These are phyloP conservation scores for Tortricodes alternella DNA, from an alignment of 2,888 invertebrate species.

Conservation along the genomic window DNA sequence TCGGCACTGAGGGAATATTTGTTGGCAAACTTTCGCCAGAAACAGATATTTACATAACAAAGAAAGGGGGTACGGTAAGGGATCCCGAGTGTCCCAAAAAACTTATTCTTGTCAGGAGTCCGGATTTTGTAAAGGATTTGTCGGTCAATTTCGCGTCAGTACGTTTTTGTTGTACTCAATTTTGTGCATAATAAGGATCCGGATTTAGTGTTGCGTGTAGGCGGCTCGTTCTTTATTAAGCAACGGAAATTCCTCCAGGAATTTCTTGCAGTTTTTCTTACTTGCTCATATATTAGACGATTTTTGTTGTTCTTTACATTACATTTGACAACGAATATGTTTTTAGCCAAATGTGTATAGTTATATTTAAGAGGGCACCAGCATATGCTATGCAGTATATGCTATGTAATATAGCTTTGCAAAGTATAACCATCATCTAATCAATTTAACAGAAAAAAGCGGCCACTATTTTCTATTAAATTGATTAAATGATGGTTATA, in stretches of 20 bases:
- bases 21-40: slow-evolving; percentile 68
- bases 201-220: slow-evolving; percentile 43
- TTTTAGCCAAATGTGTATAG: no score
- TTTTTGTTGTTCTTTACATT: no score
- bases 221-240: slow-evolving; percentile 51
- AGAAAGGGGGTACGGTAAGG: slow-evolving; percentile 68
- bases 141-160: slow-evolving; percentile 65
- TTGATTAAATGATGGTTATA: no score
- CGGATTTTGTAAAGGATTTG: slow-evolving; percentile 67
- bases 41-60: slow-evolving; percentile 75
- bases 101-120: slow-evolving; percentile 69
- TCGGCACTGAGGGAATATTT: slow-evolving; percentile 65
- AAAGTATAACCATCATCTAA: no score
- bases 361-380: neutral
- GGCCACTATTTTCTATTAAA: no score
- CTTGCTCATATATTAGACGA: neutral
- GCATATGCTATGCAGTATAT: neutral
- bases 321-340: no score
- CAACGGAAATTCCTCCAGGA: slow-evolving; percentile 40
- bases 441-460: no score
- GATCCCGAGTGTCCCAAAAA: slow-evolving; percentile 60
- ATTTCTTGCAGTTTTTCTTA: slow-evolving; percentile 35
- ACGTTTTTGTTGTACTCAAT: slow-evolving; percentile 58
- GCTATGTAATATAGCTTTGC: no score
- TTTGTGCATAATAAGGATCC: slow-evolving; percentile 53